Conservation (phyloP, 2,888 invertebrate species). For the Blastobasis lacticolella region DNA sequence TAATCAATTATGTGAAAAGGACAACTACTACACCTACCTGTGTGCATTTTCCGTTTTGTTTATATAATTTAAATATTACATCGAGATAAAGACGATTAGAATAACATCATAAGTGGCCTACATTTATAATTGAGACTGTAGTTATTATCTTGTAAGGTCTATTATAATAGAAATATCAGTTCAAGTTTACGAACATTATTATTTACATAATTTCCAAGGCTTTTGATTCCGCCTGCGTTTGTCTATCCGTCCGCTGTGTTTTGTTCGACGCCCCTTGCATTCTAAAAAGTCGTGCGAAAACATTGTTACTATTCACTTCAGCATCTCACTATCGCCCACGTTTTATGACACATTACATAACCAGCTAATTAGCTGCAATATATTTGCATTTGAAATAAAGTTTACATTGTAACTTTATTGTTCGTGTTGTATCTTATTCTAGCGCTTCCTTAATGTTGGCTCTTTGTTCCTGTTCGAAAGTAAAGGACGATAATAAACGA, state of each 20-base stretch:
- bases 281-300: conserved; percentile 8
- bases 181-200: conserved; percentile 5
- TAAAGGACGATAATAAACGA: no score
- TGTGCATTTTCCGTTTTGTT: not conserved
- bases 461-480: no score
- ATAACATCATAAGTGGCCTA: conserved; percentile 9
- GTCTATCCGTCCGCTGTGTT: no score
- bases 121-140: conserved; percentile 2
- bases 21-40: conserved; percentile 13
- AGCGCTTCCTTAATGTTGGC: no score
- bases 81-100: conserved; percentile 4
- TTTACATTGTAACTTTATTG: no score
- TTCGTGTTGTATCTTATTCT: no score
- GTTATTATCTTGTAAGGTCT: conserved; percentile 14
- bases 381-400: no score
- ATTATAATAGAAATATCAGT: conserved; percentile 1
- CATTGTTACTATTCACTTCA: not conserved
- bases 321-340: not conserved
- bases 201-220: conserved; percentile 9
- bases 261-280: conserved; percentile 8
- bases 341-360: no score
- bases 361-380: no score
- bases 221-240: conserved; percentile 6
- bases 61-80: not conserved
- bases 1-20: conserved; percentile 35